A percentile compares a stretch with the other conserved stretches of the same genome.
phyloP scores from a whole-genome alignment of 2,113 vertebrate species.

The Pachyramphus minor region DNA sequence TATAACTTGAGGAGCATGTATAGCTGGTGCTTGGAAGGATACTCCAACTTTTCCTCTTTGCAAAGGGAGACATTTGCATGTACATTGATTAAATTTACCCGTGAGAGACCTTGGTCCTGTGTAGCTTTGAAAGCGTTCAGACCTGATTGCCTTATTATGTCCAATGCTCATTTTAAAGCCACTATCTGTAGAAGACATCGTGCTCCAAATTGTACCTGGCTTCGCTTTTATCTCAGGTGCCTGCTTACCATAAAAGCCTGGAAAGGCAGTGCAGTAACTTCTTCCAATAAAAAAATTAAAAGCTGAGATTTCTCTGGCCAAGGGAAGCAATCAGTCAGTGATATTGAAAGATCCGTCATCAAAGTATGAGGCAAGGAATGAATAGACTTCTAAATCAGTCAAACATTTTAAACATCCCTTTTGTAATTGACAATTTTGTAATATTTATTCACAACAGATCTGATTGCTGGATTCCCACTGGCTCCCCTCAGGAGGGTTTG shows the following conservation, averaged over 20 bases:
- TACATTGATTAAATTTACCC: background rate
- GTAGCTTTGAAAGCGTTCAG: background rate
- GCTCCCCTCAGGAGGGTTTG: constrained; percentile 87
- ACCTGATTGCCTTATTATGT: background rate
- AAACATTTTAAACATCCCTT: constrained; percentile 91
- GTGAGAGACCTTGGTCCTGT: background rate
- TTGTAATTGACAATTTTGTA: constrained; percentile 99
- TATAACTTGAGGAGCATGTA: background rate
- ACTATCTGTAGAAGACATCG: constrained; percentile 13
- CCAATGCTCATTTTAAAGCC: constrained; percentile 31
- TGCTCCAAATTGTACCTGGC: constrained; percentile 39
- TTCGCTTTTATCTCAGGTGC: constrained; percentile 44
- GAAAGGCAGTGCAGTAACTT: background rate
- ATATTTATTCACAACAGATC: constrained; percentile 97
- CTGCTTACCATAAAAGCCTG: constrained; percentile 4
- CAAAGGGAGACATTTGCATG: background rate
- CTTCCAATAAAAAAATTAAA: background rate
- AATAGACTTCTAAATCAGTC: constrained; percentile 76
- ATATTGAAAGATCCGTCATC: constrained; percentile 45
- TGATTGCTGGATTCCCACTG: constrained; percentile 83
- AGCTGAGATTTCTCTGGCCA: background rate
- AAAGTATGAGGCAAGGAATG: constrained; percentile 31
- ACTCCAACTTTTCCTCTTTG: background rate
- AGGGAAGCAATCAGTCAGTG: constrained; percentile 28
- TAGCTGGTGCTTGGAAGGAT: background rate